Evolutionary conservation across 2,888 invertebrate genomes (phyloP), one percentile per base, ranked within the genome.

Genomic region (Myopa tessellatipennis): DNA sequence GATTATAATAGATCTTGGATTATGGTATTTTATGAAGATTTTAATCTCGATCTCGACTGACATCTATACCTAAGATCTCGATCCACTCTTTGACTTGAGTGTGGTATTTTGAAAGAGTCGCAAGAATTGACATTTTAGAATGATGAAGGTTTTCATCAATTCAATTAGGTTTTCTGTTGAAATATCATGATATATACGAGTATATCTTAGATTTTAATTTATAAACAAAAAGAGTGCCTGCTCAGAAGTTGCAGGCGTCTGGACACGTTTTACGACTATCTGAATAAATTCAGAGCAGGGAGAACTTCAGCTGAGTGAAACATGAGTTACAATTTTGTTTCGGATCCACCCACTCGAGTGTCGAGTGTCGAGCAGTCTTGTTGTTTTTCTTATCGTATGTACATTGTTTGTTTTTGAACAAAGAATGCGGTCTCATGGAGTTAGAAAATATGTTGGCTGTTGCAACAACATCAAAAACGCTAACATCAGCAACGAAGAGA

Each of bases 361-460:
- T 58, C 18, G n/a, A n/a, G n/a, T n/a, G n/a, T 6, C 58, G 58
- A 58, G 16, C n/a, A 58, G 18, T 52, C 8, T 8, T 52, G 18
- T 58, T 3, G 3, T 58, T 58, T n/a, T n/a, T 58, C 61, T 26
- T 4, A 61, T 61, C 26, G 61, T 26, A 18, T 18, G 60, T 10
- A 45, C 6, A 45, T 10, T 1, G 45, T 45, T 45, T 45, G 45
- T 6, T 45, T 6, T 3, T 10, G 10, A 45, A 70, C 34, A 12
- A 70, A 55, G 34, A 70, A 55, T 70, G 36, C 50, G 34, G 52
- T 70, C 50, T 55, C 70, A 55, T 55, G 52, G 55, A 52, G 55
- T 55, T 55, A 70, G 65, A 38, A 61, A 45, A 45, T 45, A 10
- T 45, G 45, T 8, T 45, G 45, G 10, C 45, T 45, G 45, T 45